Percentiles rank a stretch among this genome's conserved stretches.
Conservation (phyloP, 2,888 invertebrate genomes). For the Phragmatobia fuliginosa region DNA sequence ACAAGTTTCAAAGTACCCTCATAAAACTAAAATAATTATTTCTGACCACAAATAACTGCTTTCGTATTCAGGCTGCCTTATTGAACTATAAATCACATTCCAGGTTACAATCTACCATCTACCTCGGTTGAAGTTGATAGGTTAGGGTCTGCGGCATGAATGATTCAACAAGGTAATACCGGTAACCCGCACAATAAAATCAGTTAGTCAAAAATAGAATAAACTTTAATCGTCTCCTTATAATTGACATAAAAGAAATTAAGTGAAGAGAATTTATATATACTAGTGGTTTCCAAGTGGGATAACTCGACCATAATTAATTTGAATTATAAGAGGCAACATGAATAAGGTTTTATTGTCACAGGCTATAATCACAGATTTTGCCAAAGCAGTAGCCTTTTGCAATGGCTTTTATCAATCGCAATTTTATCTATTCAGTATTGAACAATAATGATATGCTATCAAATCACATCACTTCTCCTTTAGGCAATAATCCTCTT, state of each 20-base stretch:
- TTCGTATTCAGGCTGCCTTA: background rate
- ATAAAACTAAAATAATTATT: background rate
- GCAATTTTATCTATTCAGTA: background rate
- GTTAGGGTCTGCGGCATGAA: slow-evolving; percentile 27
- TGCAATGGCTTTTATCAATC: too few relatives aligned
- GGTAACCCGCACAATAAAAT: slow-evolving; percentile 7
- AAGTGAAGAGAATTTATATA: too few relatives aligned
- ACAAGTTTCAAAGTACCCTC: background rate
- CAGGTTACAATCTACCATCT: slow-evolving; percentile 10
- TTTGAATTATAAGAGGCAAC: too few relatives aligned
- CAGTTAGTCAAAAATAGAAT: slow-evolving; percentile 3
- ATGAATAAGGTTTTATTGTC: too few relatives aligned
- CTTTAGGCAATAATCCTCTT: slow-evolving; percentile 6
- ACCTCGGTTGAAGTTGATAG: slow-evolving; percentile 2
- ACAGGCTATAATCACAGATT: too few relatives aligned
- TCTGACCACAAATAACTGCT: background rate
- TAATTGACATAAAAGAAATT: too few relatives aligned
- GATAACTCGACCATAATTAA: too few relatives aligned
- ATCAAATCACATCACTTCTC: background rate
- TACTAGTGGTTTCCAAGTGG: background rate
- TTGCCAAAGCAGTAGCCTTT: too few relatives aligned
- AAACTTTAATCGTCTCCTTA: too few relatives aligned
- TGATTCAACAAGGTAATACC: slow-evolving; percentile 42
- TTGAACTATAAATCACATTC: slow-evolving; percentile 10
- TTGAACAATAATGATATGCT: background rate